Evolutionary conservation across 2,113 vertebrate genomes (phyloP).

Genomic region (Rhea americana): DNA sequence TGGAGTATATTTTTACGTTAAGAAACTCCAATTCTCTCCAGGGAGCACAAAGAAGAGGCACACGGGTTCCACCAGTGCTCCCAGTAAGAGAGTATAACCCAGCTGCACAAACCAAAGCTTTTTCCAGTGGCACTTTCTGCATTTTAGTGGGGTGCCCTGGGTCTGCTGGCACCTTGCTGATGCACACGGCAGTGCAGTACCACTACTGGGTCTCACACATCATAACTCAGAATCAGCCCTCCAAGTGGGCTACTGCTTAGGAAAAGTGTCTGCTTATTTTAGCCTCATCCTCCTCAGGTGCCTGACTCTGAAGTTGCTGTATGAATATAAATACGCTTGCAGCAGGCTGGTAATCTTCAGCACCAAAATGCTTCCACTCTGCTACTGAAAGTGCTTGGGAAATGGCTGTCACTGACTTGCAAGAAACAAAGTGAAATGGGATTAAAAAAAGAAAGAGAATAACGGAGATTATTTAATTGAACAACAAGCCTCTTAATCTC

Average conservation of each 20-base stretch:
- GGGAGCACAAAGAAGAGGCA: background rate
- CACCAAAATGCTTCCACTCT: background rate
- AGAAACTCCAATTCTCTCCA: background rate
- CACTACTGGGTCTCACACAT: background rate
- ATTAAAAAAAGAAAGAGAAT: conserved; percentile 9
- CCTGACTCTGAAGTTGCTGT: background rate
- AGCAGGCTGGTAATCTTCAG: conserved; percentile 4
- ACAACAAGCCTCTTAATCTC: background rate
- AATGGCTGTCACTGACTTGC: background rate
- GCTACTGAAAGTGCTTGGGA: background rate
- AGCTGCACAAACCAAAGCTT: background rate
- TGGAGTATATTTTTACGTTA: background rate
- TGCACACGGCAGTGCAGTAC: background rate
- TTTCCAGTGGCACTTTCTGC: background rate
- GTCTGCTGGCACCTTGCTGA: background rate
- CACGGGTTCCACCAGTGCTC: background rate
- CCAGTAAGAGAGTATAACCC: background rate
- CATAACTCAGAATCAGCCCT: background rate
- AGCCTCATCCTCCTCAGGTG: background rate
- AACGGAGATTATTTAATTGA: background rate
- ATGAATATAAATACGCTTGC: background rate
- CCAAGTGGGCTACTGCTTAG: background rate
- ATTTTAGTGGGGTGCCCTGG: background rate
- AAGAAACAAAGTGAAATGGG: background rate
- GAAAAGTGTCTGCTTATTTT: background rate